A percentile compares a stretch with the other conserved stretches of the same genome.
These are phyloP conservation scores for Slavum lentiscoides DNA, from an alignment of 2,888 invertebrate species.

Conservation along the genomic window DNA sequence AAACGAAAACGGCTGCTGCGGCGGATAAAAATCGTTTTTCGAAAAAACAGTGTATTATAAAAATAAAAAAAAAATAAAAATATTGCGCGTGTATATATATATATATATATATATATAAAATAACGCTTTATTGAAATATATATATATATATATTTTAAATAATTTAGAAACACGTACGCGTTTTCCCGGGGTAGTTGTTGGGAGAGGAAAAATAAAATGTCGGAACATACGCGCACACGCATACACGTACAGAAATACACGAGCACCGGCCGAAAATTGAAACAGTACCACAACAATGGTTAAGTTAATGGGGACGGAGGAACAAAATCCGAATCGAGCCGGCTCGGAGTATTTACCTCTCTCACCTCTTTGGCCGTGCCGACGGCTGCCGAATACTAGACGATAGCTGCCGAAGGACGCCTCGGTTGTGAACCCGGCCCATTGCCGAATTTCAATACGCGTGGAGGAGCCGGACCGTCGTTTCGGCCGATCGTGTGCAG, in stretches of 20 bases:
- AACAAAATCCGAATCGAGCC: slow-evolving; percentile 45
- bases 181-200: slow-evolving; percentile 11
- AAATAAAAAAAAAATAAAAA: neutral
- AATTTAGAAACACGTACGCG: neutral
- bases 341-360: slow-evolving; percentile 57
- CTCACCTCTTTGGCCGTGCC: slow-evolving; percentile 55
- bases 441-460: slow-evolving; percentile 57
- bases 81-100: neutral
- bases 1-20: neutral
- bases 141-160: no score
- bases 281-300: slow-evolving; percentile 53
- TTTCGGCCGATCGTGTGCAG: slow-evolving; percentile 56
- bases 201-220: slow-evolving; percentile 6
- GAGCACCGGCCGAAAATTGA: slow-evolving; percentile 43
- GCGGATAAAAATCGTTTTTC: no score
- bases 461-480: slow-evolving; percentile 58
- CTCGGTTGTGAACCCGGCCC: slow-evolving; percentile 57
- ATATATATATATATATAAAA: neutral
- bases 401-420: slow-evolving; percentile 57
- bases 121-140: neutral
- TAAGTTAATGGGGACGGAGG: slow-evolving; percentile 52
- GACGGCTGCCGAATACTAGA: slow-evolving; percentile 56
- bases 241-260: no score
- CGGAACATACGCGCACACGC: no score
- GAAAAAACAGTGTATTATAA: neutral